These are phyloP conservation scores for Syritta pipiens DNA, from an alignment of 2,888 invertebrate genomes.

Conservation along the genomic window DNA sequence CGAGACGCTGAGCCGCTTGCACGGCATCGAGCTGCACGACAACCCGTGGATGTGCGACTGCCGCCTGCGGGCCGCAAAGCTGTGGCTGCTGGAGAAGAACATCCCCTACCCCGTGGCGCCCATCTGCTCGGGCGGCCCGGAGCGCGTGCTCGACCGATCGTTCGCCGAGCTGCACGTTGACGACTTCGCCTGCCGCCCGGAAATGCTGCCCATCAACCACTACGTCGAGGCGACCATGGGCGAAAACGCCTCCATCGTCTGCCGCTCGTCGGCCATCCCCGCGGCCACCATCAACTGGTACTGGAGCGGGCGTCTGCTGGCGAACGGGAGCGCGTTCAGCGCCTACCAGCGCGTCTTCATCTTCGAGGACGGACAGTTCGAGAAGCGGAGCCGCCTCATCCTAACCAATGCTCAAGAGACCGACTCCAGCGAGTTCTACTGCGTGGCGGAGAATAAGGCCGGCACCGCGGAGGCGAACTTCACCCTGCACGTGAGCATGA, in stretches of 20 bases:
- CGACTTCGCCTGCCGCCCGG: constrained; percentile 92
- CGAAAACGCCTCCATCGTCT: constrained; percentile 91
- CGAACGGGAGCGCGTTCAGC: constrained; percentile 89
- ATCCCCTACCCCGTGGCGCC: constrained; percentile 89
- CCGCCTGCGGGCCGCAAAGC: constrained; percentile 87
- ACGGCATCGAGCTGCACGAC: constrained; percentile 90
- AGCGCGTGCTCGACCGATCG: constrained; percentile 84
- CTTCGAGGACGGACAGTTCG: constrained; percentile 87
- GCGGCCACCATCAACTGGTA: constrained; percentile 91
- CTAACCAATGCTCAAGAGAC: constrained; percentile 91
- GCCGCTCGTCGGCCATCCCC: constrained; percentile 90
- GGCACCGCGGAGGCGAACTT: constrained; percentile 94
- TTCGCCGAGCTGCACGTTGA: constrained; percentile 89
- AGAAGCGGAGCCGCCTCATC: constrained; percentile 87
- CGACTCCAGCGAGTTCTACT: constrained; percentile 91
- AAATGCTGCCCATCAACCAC: constrained; percentile 87
- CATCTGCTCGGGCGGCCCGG: constrained; percentile 86
- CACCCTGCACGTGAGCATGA: constrained; percentile 89
- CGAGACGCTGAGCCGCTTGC: constrained; percentile 86
- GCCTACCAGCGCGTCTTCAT: constrained; percentile 88
- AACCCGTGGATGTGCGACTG: constrained; percentile 96
- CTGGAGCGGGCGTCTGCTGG: constrained; percentile 88
- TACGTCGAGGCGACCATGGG: constrained; percentile 89
- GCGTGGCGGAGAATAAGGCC: constrained; percentile 93
- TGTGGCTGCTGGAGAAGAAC: constrained; percentile 89